A percentile compares a stretch with the other conserved stretches of the same genome.
Evolutionary conservation across 2,113 vertebrate genomes (phyloP).

Genomic region (Embiotoca jacksoni): DNA sequence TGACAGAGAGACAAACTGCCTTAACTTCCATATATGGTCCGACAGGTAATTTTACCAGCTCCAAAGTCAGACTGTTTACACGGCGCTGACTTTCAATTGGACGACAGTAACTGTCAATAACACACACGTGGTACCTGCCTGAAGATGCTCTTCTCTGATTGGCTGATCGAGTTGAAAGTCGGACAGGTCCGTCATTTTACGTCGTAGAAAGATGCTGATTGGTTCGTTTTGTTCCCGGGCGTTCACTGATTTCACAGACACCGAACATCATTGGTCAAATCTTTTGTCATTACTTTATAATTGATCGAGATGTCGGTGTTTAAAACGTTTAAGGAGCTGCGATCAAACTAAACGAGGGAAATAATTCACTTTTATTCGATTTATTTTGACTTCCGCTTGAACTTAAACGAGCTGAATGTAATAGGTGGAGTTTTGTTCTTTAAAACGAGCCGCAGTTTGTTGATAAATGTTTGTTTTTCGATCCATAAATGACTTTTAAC

Average conservation of each 20-base stretch:
- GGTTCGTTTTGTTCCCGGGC: neutral
- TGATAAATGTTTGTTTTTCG: too few relatives aligned
- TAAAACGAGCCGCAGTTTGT: too few relatives aligned
- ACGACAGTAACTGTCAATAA: conserved; percentile 11
- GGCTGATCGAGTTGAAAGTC: neutral
- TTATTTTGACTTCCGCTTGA: too few relatives aligned
- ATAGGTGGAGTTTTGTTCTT: too few relatives aligned
- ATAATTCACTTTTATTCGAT: too few relatives aligned
- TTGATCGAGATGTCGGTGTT: neutral
- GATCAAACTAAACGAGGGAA: neutral
- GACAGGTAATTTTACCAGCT: neutral
- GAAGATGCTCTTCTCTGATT: neutral
- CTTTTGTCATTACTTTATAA: neutral
- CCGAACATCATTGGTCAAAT: conserved; percentile 25
- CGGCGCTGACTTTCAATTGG: conserved; percentile 25
- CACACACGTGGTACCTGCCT: accelerated
- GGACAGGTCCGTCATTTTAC: accelerated
- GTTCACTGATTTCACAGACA: conserved; percentile 2
- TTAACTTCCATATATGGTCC: conserved; percentile 26
- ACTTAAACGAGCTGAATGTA: too few relatives aligned
- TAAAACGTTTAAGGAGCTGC: neutral
- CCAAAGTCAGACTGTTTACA: neutral
- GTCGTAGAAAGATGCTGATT: conserved; percentile 1
- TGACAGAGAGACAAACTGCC: neutral
- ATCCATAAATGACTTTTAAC: too few relatives aligned